phyloP scores from a whole-genome alignment of 2,113 vertebrate genomes.

The Junco hyemalis region DNA sequence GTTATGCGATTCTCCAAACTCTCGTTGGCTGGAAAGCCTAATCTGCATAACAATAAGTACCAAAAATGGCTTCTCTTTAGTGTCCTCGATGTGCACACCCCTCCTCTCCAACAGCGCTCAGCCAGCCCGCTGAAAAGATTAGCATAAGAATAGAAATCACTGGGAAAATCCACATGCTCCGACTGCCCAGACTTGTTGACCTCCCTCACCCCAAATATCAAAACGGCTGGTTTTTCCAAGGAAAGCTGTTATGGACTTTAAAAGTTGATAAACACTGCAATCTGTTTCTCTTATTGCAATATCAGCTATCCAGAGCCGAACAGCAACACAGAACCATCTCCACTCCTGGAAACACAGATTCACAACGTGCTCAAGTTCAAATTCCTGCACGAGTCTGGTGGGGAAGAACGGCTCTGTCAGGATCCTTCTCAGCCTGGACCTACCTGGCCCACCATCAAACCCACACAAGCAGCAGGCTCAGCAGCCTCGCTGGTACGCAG shows the following conservation, averaged over 20 bases:
- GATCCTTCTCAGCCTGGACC: neutral
- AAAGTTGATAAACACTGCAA: neutral
- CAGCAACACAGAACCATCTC: rapidly evolving
- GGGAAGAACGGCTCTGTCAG: neutral
- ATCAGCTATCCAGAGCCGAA: neutral
- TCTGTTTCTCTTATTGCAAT: neutral
- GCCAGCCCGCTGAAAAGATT: slow-evolving; percentile 20
- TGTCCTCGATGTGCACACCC: neutral
- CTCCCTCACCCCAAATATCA: neutral
- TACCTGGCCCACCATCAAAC: neutral
- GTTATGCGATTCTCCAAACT: neutral
- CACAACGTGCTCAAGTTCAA: neutral
- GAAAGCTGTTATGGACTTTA: neutral
- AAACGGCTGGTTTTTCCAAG: neutral
- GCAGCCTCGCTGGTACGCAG: neutral
- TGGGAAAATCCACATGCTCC: neutral
- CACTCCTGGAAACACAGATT: neutral
- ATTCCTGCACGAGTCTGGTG: neutral
- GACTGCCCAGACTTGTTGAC: neutral
- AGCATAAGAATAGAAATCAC: slow-evolving; percentile 44
- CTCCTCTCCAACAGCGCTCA: neutral
- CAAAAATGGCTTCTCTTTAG: neutral
- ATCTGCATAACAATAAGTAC: neutral
- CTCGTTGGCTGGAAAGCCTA: neutral
- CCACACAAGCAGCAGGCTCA: neutral